Percentiles rank a stretch among this genome's conserved stretches.
Evolutionary conservation across 2,113 vertebrate genomes (phyloP).

Genomic region (Gambusia holbrooki): DNA sequence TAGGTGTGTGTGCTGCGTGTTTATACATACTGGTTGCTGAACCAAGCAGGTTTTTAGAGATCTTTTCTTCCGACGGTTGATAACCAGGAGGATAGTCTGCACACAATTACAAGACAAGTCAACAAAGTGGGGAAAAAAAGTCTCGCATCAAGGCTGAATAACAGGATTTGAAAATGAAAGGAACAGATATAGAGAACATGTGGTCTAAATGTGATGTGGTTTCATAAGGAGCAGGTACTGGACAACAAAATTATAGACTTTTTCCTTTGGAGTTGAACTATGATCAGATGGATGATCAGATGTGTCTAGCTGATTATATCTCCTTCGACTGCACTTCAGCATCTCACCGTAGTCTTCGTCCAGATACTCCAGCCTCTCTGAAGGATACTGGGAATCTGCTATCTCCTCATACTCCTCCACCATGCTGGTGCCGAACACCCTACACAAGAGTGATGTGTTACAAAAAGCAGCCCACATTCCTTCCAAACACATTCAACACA

Average conservation of each 20-base stretch:
- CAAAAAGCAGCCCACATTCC: background rate
- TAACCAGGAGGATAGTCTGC: constrained; percentile 93
- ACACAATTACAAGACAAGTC: constrained; percentile 4
- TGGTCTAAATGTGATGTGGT: background rate
- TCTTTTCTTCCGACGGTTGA: constrained; percentile 90
- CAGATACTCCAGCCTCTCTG: constrained; percentile 90
- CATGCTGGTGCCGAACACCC: constrained; percentile 99
- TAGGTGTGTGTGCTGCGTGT: constrained; percentile 59
- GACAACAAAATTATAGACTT: background rate
- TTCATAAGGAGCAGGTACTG: background rate
- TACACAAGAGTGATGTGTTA: constrained; percentile 60
- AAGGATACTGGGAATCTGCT: constrained; percentile 94
- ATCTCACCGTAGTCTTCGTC: constrained; percentile 94
- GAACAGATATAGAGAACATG: background rate
- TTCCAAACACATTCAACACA: background rate
- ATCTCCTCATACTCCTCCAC: constrained; percentile 99
- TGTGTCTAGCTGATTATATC: background rate
- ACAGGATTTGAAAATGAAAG: background rate
- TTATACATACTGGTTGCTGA: constrained; percentile 91
- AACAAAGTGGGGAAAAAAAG: background rate
- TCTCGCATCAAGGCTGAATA: too few relatives aligned
- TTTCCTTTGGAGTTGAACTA: background rate
- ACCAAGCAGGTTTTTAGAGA: constrained; percentile 94
- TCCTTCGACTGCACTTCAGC: background rate
- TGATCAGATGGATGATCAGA: background rate